Conservation (phyloP, 2,888 invertebrate genomes). For the Drosophila cognata region DNA sequence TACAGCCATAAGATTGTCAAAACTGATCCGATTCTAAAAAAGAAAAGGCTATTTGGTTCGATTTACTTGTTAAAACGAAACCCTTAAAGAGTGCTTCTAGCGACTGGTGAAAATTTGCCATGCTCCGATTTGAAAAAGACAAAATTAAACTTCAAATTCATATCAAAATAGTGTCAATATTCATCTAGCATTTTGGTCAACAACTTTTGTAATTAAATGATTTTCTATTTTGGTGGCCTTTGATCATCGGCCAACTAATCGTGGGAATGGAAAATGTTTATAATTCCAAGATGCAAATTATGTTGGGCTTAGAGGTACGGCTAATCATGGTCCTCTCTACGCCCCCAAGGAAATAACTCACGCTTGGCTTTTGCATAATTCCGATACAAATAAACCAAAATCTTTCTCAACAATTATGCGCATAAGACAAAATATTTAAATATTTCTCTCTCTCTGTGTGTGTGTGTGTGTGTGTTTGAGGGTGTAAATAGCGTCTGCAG, state of each 20-base stretch:
- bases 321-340: slow-evolving; percentile 54
- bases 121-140: not conserved
- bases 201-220: not conserved
- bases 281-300: slow-evolving; percentile 49
- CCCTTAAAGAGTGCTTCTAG: too few species aligned
- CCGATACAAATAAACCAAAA: slow-evolving; percentile 21
- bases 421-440: slow-evolving; percentile 52
- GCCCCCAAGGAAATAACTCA: slow-evolving; percentile 59
- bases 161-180: not conserved
- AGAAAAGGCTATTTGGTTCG: not conserved
- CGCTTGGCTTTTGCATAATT: slow-evolving; percentile 48
- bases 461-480: slow-evolving; percentile 61
- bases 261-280: slow-evolving; percentile 59
- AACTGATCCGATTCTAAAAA: not conserved
- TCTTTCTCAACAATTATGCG: slow-evolving; percentile 66
- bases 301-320: not conserved
- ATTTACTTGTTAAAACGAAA: too few species aligned
- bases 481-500: slow-evolving; percentile 43
- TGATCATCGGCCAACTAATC: slow-evolving; percentile 17
- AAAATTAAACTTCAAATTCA: not conserved
- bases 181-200: not conserved
- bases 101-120: too few species aligned
- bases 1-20: not conserved
- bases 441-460: too few species aligned
- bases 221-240: not conserved